These are phyloP conservation scores for Gasterosteus nipponicus DNA, from an alignment of 2,113 vertebrate genomes.

Conservation along the genomic window DNA sequence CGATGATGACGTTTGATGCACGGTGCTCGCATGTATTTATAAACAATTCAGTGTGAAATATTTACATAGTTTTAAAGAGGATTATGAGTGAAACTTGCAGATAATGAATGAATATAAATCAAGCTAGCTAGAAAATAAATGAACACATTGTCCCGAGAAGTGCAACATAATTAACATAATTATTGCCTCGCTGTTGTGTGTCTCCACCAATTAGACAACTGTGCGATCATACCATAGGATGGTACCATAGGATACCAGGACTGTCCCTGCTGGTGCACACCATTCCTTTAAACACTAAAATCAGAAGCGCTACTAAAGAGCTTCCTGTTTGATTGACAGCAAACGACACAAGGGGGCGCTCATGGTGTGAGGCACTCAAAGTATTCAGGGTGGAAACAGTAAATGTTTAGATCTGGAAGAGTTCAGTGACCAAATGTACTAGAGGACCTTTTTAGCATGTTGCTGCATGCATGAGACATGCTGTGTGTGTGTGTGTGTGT, in stretches of 20 bases:
- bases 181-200: not conserved
- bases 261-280: no score
- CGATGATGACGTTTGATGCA: not conserved
- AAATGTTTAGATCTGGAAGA: not conserved
- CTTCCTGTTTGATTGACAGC: not conserved
- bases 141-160: not conserved
- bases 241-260: no score
- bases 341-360: slow-evolving; percentile 28
- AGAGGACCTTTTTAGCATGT: not conserved
- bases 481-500: slow-evolving; percentile 7
- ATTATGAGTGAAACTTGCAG: not conserved
- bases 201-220: no score
- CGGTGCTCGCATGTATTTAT: not conserved
- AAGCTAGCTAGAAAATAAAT: not conserved
- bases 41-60: not conserved
- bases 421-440: not conserved
- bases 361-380: not conserved
- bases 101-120: not conserved
- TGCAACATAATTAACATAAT: not conserved
- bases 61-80: not conserved
- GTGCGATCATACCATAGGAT: no score
- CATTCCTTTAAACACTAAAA: not conserved
- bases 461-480: not conserved
- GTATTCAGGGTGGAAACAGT: no score
- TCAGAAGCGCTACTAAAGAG: not conserved